These are phyloP conservation scores for Sipha flava DNA, from an alignment of 1,140 invertebrate species.

Conservation along the genomic window DNA sequence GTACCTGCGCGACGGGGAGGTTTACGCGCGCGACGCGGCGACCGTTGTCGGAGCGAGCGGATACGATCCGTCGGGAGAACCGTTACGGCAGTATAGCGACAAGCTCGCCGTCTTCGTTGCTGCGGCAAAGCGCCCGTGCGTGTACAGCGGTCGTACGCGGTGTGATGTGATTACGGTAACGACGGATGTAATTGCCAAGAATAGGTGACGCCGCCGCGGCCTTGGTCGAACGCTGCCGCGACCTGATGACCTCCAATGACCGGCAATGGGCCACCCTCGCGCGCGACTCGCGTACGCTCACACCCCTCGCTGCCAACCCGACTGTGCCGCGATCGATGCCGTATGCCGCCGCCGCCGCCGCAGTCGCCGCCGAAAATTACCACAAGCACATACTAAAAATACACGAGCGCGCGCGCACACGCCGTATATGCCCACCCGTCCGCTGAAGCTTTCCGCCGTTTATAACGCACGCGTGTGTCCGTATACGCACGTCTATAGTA, in stretches of 20 bases:
- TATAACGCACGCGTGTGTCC: no score
- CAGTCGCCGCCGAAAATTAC: neutral
- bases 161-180: no score
- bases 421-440: no score
- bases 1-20: neutral
- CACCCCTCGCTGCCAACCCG: neutral
- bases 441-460: neutral
- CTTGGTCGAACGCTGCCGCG: neutral
- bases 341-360: neutral
- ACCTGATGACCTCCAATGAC: slow-evolving; percentile 20
- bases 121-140: no score
- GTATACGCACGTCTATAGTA: no score
- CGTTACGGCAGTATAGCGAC: no score
- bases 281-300: neutral
- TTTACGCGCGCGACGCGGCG: no score
- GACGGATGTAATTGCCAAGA: no score
- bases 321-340: neutral
- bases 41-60: no score
- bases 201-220: neutral
- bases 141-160: no score
- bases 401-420: neutral
- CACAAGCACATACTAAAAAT: neutral
- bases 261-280: slow-evolving; percentile 14
- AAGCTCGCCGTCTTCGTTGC: no score
- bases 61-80: no score